Conservation (phyloP, 2,888 invertebrate species). For the Drosophila kambysellisi region DNA sequence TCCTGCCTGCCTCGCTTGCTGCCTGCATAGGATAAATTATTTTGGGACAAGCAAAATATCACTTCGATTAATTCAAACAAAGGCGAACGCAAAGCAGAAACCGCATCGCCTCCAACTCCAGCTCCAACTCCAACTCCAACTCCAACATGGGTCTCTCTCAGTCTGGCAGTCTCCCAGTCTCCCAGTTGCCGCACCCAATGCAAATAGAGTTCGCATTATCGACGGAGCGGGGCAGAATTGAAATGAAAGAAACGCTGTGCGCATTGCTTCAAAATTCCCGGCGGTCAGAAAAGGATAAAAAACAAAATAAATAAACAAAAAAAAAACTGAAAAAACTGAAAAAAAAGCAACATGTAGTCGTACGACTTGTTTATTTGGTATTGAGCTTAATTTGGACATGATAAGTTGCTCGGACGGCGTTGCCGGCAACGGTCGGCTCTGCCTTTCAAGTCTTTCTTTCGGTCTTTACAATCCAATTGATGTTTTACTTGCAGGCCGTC, state of each 20-base stretch:
- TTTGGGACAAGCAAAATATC: conserved; percentile 85
- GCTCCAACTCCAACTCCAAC: conserved; percentile 1
- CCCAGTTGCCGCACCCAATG: conserved; percentile 51
- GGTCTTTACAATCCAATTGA: conserved; percentile 46
- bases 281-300: conserved; percentile 27
- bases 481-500: conserved; percentile 58
- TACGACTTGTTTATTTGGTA: conserved; percentile 72
- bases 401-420: conserved; percentile 76
- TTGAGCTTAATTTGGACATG: conserved; percentile 79
- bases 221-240: conserved; percentile 51
- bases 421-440: conserved; percentile 68
- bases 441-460: conserved; percentile 58
- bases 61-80: conserved; percentile 85
- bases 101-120: conserved; percentile 9
- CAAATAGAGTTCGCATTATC: conserved; percentile 83
- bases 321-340: neutral
- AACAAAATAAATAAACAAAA: conserved; percentile 13
- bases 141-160: neutral
- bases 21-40: conserved; percentile 82
- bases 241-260: conserved; percentile 25
- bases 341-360: conserved; percentile 23
- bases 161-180: neutral
- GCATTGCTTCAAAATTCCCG: conserved; percentile 19
- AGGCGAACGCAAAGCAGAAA: conserved; percentile 66
- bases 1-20: neutral